Base-by-base conservation (phyloP, 2,113 vertebrate genomes). In the Neogale vison region DNA sequence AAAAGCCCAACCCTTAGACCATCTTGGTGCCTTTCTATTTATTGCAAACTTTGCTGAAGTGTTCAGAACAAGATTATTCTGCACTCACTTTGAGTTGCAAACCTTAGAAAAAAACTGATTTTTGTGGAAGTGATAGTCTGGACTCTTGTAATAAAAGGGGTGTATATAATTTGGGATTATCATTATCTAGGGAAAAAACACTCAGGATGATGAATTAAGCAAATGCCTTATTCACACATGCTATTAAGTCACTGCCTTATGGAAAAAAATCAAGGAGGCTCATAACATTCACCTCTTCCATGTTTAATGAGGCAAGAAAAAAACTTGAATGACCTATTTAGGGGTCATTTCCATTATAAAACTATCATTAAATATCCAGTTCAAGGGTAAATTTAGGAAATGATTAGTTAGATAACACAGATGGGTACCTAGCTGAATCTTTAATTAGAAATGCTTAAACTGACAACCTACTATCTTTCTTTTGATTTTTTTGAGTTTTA, bases 301-400 rank as follows among this genome's bases (percentile, higher is more conserved):
- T 52, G 82, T 87, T 97, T 98, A 97, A 98, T 98, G 98, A 98
- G 88, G 95, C 97, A 97, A 96, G 59, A 71, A 90, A 97, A 88
- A 96, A 96, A 95, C 65, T 71, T 47, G 3, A 90, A 65, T 87
- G 93, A 90, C 96, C 93, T 93, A 71, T 74, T 93, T 84, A 93
- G 76, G 96, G 96, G 92, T 97, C 97, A 96, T 90, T 97, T 87
- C 93, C 96, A 95, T 93, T 97, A 92, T 92, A 81, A 94, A 97
- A 67, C 42, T 96, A 92, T 96, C 96, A 97, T 96, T 97, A 97
- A 97, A 80, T 89, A 95, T 81, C 65, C 52, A 95, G 80, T 95
- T 97, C 96, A 97, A 97, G 96, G 97, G 24, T 93, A 97, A 97
- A 93, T 76, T 95, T 84, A 17, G 71, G 82, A 95, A 96, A 96